Base-by-base conservation (phyloP, 1,140 invertebrate species). In the Atopsyche davidsoni region DNA sequence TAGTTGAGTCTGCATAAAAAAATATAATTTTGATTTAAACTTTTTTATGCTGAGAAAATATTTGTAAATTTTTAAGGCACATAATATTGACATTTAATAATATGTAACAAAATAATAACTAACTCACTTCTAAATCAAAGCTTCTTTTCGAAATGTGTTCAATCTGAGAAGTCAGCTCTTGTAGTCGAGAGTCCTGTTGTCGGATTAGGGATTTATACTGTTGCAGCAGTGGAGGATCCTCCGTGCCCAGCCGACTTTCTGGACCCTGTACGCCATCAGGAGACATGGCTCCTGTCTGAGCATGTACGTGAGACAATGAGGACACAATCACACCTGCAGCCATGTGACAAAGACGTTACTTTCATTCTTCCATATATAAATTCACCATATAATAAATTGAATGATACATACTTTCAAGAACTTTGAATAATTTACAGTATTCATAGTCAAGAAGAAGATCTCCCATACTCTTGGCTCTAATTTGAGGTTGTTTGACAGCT, bases 391-490 rank as follows among this genome's bases (percentile, higher is more conserved):
- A 28, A 28, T 28, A 11, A 42, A 21, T n/a, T n/a, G n/a, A 40
- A 46, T 22, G 46, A n/a, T 39, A 68, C 64, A 64, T 59, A 83
- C 82, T 75, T 76, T 91, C 86, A 18, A 88, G 64, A 7, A 75
- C 76, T 73, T 91, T 92, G 59, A 89, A 90, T 9, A 96, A 69
- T 62, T 83, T 83, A 62, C 92, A 96, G 73, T 98, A 99, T 68
- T 97, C 90, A 69, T 92, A 92, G 69, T 99, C 96, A 42, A 98
- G 79, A 18, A 96, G 72, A 14, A 98, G 75, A 57, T 97, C 91
- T 9, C 72, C 73, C 4, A 89, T 73, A 53, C 82, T 71, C 64
- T 84, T 87, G 10, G 82, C 84, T 24, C 80, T 76, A 3, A 92
- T 78, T 66, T 98, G 92, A 1, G 96, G 94, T 65, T 92, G 90